Conservation (phyloP, 2,113 vertebrate species). For the Vulpes lagopus region DNA sequence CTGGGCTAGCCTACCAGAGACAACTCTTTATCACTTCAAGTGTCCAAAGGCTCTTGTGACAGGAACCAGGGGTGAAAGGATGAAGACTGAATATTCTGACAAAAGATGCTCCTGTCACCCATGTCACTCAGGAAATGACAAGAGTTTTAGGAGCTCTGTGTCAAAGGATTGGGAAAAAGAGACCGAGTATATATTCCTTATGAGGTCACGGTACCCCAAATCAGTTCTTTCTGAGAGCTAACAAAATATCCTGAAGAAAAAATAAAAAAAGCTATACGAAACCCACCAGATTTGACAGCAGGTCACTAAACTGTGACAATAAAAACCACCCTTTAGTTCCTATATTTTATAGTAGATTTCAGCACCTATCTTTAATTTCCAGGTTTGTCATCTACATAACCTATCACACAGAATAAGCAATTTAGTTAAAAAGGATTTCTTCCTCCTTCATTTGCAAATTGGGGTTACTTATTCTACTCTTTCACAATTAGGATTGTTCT, state of each 20-base stretch:
- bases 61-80: background rate
- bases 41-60: background rate
- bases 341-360: background rate
- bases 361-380: background rate
- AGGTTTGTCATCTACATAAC: background rate
- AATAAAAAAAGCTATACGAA: background rate
- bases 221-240: background rate
- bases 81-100: background rate
- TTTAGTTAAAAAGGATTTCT: background rate
- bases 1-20: background rate
- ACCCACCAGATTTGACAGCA: background rate
- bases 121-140: background rate
- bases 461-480: background rate
- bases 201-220: conserved; percentile 3
- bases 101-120: background rate
- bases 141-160: background rate
- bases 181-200: background rate
- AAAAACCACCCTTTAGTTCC: background rate
- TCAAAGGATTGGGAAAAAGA: background rate
- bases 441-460: background rate
- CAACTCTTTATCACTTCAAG: background rate
- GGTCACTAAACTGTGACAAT: background rate
- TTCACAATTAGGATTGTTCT: background rate
- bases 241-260: background rate
- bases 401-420: background rate